Evolutionary conservation across 1,140 invertebrate species (phyloP), one percentile per base, ranked within the genome.

Genomic region (Lordiphosa clarofinis): DNA sequence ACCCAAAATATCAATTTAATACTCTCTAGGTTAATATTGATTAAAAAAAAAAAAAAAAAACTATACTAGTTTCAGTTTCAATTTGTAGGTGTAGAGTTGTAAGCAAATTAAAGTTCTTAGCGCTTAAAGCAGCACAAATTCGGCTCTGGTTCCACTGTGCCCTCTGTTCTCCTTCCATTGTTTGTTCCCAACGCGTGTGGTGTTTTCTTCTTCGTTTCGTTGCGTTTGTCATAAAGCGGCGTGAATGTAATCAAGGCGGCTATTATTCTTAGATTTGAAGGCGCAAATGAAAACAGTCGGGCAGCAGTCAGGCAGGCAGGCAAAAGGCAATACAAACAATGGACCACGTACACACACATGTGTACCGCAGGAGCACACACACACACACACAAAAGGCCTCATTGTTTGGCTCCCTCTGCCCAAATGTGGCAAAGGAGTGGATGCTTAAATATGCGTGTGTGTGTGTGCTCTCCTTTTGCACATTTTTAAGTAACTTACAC

Each of bases 201-300:
- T 43, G n/a, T 24, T 7, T 12, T 9, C 9, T 28, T 21, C 40
- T 42, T 50, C 19, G 19, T 19, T 69, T 69, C 56, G 65, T 67
- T 52, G 54, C 49, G 62, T 56, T 82, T 65, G 78, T 84, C 78
- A 82, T 84, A 84, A 82, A 84, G 78, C 76, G 76, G 73, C 63
- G 68, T 78, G 78, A 82, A 82, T 84, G 76, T 73, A 82, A 82
- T 82, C 76, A 82, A 82, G 73, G 67, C 76, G 54, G 73, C 76
- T 84, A 82, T 82, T 82, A 82, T 82, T 82, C 76, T 82, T 84
- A 82, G 76, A 82, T 82, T 82, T 82, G 78, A 84, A 74, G 15
- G 72, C 72, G 68, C 68, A 82, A 82, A 82, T 84, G 76, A 84
- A 81, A 76, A 73, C 47, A 55, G 48, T 57, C 55, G 10, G 42